Percentiles rank a stretch among this genome's conserved stretches.
These are phyloP conservation scores for Oikopleura albicans DNA, from an alignment of 23 tunicate genomes.

Conservation along the genomic window DNA sequence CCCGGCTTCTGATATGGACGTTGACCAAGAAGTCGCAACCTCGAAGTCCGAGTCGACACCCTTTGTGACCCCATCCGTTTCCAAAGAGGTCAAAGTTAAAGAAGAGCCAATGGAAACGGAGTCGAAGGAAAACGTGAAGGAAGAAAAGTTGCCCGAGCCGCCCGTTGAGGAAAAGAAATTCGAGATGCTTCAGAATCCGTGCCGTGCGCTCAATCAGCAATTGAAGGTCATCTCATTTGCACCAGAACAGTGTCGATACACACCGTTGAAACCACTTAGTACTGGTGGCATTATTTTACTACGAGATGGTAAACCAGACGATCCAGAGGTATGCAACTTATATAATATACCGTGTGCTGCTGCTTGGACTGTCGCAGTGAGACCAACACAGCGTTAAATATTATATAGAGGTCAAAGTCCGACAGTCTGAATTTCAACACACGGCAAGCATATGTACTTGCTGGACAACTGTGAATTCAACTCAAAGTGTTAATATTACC, in stretches of 20 bases:
- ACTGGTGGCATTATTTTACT: constrained; percentile 63
- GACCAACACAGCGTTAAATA: too few species aligned
- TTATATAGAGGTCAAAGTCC: too few species aligned
- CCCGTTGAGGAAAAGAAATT: constrained; percentile 39
- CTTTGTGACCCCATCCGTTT: neutral
- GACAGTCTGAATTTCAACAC: too few species aligned
- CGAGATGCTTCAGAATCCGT: constrained; percentile 60
- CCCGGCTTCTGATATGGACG: neutral
- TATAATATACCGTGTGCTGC: too few species aligned
- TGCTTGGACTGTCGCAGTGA: too few species aligned
- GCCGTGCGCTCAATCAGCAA: constrained; percentile 64
- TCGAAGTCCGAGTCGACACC: neutral
- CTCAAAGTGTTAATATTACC: too few species aligned
- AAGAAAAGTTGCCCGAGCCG: too few species aligned
- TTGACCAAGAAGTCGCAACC: constrained; percentile 13
- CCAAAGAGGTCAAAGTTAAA: constrained; percentile 19
- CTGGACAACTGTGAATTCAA: too few species aligned
- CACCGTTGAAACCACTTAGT: constrained; percentile 55
- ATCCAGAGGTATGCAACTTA: constrained; percentile 92
- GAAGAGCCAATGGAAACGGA: constrained; percentile 85
- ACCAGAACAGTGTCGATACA: constrained; percentile 40
- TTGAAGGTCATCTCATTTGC: constrained; percentile 49
- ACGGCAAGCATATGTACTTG: too few species aligned
- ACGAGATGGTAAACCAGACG: constrained; percentile 40
- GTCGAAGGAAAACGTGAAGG: too few species aligned